phyloP scores from a whole-genome alignment of 2,113 vertebrate genomes.

The Tragelaphus buxtoni region DNA sequence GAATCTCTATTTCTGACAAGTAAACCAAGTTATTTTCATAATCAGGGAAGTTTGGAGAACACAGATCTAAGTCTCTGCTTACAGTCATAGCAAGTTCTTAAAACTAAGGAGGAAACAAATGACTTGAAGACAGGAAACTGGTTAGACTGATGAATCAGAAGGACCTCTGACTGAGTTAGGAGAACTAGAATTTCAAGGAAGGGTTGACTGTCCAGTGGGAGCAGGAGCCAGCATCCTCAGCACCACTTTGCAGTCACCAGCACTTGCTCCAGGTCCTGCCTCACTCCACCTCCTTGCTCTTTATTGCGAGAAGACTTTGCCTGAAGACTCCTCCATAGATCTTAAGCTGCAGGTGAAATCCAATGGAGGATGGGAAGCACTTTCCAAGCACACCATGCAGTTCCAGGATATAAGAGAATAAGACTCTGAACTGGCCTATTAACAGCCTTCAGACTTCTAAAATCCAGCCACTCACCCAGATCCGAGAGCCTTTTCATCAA shows the following conservation, averaged over 20 bases:
- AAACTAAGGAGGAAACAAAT: neutral
- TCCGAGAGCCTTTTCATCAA: constrained; percentile 88
- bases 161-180: neutral
- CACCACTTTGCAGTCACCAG: neutral
- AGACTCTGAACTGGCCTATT: neutral
- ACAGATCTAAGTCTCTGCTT: neutral
- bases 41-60: neutral
- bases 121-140: neutral
- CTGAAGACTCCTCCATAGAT: neutral
- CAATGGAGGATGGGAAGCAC: neutral
- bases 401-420: neutral
- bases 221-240: neutral
- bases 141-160: neutral
- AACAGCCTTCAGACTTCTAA: neutral
- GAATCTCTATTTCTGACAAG: neutral
- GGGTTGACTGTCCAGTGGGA: neutral
- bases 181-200: neutral
- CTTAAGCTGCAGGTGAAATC: neutral
- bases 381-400: neutral
- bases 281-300: neutral
- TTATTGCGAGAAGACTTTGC: neutral
- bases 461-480: constrained; percentile 82
- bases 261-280: no score
- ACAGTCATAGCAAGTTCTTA: neutral
- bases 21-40: constrained; percentile 8